Conservation (phyloP, 2,113 vertebrate genomes). For the Columbina picui region DNA sequence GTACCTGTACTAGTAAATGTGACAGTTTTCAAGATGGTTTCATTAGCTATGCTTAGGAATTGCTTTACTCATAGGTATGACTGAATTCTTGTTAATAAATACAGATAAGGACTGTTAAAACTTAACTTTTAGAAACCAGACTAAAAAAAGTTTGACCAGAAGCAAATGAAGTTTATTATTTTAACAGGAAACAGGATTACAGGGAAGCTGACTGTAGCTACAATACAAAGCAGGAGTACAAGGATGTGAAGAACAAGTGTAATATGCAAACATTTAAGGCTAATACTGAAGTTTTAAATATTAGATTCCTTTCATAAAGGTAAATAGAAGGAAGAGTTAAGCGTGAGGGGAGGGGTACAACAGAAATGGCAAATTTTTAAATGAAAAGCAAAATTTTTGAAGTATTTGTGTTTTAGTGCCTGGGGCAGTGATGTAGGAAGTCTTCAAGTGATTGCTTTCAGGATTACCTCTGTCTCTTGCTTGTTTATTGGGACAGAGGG, state of each 20-base stretch:
- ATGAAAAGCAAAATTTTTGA: neutral
- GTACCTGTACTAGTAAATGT: neutral
- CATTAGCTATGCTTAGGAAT: neutral
- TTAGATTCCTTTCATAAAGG: neutral
- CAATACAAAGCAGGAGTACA: fast-evolving
- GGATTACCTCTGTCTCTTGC: neutral
- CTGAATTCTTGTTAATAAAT: neutral
- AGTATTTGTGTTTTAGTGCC: neutral
- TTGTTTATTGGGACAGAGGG: neutral
- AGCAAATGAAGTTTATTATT: neutral
- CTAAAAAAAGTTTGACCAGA: neutral
- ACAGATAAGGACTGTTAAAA: neutral
- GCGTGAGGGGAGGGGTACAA: neutral
- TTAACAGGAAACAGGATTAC: neutral
- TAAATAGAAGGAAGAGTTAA: neutral
- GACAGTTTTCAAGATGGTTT: neutral
- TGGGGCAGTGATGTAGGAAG: neutral
- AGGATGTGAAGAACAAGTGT: neutral
- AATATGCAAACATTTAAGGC: neutral
- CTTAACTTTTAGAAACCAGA: neutral
- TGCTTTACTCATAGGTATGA: neutral
- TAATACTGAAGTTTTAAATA: neutral
- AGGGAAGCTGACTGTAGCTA: neutral
- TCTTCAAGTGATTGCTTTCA: neutral
- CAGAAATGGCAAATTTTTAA: neutral